Evolutionary conservation across 2,888 invertebrate species (phyloP).

Genomic region (Brachypterus glaber): DNA sequence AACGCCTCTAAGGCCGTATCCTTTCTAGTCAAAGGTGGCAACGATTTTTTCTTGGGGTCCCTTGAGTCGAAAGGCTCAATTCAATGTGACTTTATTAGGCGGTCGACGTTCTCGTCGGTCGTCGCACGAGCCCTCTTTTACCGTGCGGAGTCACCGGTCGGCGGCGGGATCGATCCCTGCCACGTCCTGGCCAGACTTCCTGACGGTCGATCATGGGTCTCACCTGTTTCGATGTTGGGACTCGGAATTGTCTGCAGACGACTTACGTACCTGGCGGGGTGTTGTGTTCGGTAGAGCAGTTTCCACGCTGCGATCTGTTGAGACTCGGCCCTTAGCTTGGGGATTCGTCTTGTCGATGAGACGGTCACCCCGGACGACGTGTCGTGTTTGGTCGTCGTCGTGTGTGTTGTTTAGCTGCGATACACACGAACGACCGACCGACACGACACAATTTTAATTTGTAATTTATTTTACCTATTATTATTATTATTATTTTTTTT

Average conservation of each 20-base stretch:
- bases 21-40: slow-evolving; percentile 47
- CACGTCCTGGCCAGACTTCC: slow-evolving; percentile 21
- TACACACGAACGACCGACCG: too few relatives aligned
- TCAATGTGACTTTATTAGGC: slow-evolving; percentile 39
- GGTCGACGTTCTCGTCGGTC: slow-evolving; percentile 32
- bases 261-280: slow-evolving; percentile 52
- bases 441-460: too few relatives aligned
- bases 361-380: too few relatives aligned
- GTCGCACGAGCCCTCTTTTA: slow-evolving; percentile 37
- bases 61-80: slow-evolving; percentile 28
- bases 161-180: slow-evolving; percentile 23
- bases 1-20: slow-evolving; percentile 54
- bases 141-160: slow-evolving; percentile 35
- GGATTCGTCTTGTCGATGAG: slow-evolving; percentile 21
- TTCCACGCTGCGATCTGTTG: slow-evolving; percentile 52
- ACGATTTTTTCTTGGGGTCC: slow-evolving; percentile 38
- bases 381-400: too few relatives aligned
- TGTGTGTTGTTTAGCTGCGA: too few relatives aligned
- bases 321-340: slow-evolving; percentile 47
- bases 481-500: too few relatives aligned
- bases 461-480: too few relatives aligned
- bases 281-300: slow-evolving; percentile 52
- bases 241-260: slow-evolving; percentile 54
- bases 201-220: slow-evolving; percentile 31
- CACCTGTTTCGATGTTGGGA: slow-evolving; percentile 44